phyloP scores from a whole-genome alignment of 1,140 invertebrate genomes.

The Helicorthomorpha holstii region DNA sequence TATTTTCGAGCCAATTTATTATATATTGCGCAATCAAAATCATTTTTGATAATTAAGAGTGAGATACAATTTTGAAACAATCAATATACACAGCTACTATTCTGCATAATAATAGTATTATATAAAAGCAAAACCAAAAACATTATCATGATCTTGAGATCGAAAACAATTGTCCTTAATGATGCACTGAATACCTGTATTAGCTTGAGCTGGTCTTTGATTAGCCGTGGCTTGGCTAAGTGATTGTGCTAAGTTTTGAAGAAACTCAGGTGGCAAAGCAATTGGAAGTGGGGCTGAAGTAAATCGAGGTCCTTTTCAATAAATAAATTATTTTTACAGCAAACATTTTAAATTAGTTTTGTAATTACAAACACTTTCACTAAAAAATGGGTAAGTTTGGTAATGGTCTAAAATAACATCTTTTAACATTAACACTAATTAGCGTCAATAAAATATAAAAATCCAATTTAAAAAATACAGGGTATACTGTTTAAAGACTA shows the following conservation, averaged over 20 bases:
- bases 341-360: too few species aligned
- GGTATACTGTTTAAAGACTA: too few species aligned
- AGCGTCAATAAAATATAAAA: too few species aligned
- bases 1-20: too few species aligned
- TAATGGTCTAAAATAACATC: too few species aligned
- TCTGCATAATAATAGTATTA: neutral
- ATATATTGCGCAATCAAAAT: too few species aligned
- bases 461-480: too few species aligned
- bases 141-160: constrained; percentile 1
- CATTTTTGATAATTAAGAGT: too few species aligned
- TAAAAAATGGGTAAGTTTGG: neutral
- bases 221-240: constrained; percentile 19
- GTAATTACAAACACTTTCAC: neutral
- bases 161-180: neutral
- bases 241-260: constrained; percentile 43
- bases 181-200: constrained; percentile 9
- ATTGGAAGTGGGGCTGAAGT: constrained; percentile 17
- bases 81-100: constrained; percentile 6
- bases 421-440: too few species aligned
- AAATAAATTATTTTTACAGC: constrained; percentile 21
- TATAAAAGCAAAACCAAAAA: neutral
- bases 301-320: neutral
- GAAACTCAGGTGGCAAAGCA: constrained; percentile 29
- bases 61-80: constrained; percentile 43
- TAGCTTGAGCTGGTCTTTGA: constrained; percentile 6